Percentiles rank a stretch among this genome's conserved stretches.
phyloP scores from a whole-genome alignment of 2,797 vertebrate species.

The Glossophaga mutica region DNA sequence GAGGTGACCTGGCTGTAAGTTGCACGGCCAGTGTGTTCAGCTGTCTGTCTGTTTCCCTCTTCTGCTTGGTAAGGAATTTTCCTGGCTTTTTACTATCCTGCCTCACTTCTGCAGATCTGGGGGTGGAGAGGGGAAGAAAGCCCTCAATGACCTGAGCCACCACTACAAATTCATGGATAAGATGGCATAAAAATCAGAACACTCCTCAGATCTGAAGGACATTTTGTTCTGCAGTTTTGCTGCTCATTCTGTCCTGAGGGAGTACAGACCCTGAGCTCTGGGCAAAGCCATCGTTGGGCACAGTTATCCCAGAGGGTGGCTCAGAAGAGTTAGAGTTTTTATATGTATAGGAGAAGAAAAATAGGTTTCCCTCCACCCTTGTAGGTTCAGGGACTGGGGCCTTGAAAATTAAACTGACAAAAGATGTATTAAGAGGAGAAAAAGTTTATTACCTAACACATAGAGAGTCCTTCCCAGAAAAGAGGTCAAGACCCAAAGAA shows the following conservation, averaged over 20 bases:
- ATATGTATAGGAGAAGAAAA: no score
- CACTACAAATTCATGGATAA: background rate
- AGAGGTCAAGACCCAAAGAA: background rate
- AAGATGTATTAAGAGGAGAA: background rate
- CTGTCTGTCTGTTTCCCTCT: background rate
- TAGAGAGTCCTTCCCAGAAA: background rate
- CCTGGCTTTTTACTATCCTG: background rate
- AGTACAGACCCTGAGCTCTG: background rate
- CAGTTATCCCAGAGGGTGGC: background rate
- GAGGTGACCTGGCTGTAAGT: background rate
- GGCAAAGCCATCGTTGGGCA: background rate
- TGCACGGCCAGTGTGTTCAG: background rate
- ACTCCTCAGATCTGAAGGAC: background rate
- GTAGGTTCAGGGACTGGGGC: background rate
- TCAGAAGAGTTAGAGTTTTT: background rate
- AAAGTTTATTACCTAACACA: background rate
- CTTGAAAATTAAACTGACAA: background rate
- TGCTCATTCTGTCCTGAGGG: background rate
- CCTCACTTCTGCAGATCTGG: background rate
- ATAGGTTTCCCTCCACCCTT: background rate
- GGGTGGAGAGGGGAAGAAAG: no score
- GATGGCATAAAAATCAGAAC: background rate
- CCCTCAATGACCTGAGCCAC: background rate
- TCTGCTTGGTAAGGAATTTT: background rate
- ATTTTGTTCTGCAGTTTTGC: accelerated